Conservation (phyloP, 1,140 invertebrate species). For the Hydropsyche tenuis region DNA sequence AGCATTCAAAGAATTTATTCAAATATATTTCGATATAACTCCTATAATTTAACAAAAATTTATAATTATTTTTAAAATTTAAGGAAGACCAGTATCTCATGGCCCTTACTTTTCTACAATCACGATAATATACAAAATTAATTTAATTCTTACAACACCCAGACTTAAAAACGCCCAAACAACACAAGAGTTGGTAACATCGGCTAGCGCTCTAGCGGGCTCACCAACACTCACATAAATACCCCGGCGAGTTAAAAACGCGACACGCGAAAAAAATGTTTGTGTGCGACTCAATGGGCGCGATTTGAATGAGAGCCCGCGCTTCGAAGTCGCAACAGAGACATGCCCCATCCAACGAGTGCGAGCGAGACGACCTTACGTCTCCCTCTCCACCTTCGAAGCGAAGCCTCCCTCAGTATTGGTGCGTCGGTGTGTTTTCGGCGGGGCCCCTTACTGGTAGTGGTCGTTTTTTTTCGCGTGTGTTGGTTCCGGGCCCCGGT, state of each 20-base stretch:
- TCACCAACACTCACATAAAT: not conserved
- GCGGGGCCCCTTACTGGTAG: not conserved
- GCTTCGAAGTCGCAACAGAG: no score
- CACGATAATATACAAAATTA: no score
- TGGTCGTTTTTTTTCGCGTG: conserved; percentile 13
- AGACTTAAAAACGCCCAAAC: conserved; percentile 26
- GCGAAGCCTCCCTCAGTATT: no score
- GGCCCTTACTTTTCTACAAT: no score
- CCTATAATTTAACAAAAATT: no score
- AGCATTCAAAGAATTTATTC: no score
- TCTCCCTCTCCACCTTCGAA: not conserved
- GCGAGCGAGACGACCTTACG: conserved; percentile 19
- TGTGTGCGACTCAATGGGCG: conserved; percentile 34
- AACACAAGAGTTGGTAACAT: conserved; percentile 15
- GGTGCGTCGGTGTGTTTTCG: not conserved
- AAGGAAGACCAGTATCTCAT: no score
- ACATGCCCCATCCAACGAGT: not conserved
- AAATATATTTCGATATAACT: no score
- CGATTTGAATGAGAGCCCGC: conserved; percentile 23
- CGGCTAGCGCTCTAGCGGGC: conserved; percentile 2
- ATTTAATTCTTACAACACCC: no score
- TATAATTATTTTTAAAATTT: no score
- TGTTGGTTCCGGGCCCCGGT: conserved; percentile 38
- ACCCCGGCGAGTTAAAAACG: not conserved
- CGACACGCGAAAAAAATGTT: conserved; percentile 33